phyloP scores from a whole-genome alignment of 2,113 vertebrate genomes.

The Melanotaenia duboulayi region DNA sequence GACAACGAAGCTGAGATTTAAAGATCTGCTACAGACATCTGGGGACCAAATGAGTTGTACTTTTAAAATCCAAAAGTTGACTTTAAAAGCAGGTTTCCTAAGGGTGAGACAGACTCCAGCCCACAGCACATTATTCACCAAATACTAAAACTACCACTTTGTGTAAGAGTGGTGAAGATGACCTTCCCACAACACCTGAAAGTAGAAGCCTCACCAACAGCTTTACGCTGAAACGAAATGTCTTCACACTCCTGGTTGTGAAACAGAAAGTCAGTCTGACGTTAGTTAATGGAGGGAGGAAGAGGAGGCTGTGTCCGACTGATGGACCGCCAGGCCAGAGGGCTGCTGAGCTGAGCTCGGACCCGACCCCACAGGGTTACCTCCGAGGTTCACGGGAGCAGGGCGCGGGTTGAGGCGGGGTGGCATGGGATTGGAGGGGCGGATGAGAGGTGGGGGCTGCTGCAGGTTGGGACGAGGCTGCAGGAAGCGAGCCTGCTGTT shows the following conservation, averaged over 20 bases:
- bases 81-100: conserved; percentile 3
- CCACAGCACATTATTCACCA: background rate
- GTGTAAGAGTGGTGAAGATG: background rate
- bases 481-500: conserved; percentile 94
- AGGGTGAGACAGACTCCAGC: conserved; percentile 1
- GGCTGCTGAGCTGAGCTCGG: conserved; percentile 81
- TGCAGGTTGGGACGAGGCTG: conserved; percentile 91
- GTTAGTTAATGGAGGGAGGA: conserved; percentile 78
- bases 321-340: conserved; percentile 88
- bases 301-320: conserved; percentile 86
- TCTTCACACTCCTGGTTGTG: conserved; percentile 1
- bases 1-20: background rate
- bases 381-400: conserved; percentile 68
- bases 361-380: conserved; percentile 30
- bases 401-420: conserved; percentile 96
- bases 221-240: background rate
- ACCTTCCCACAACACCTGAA: conserved; percentile 44
- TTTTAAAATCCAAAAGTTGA: background rate
- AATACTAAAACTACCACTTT: background rate
- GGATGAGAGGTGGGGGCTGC: conserved; percentile 95
- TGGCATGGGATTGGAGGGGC: conserved; percentile 92
- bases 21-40: conserved; percentile 2
- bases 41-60: background rate
- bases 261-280: background rate
- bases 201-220: conserved; percentile 1